Evolutionary conservation across 2,797 vertebrate species (phyloP).

Genomic region (Melanogrammus aeglefinus): DNA sequence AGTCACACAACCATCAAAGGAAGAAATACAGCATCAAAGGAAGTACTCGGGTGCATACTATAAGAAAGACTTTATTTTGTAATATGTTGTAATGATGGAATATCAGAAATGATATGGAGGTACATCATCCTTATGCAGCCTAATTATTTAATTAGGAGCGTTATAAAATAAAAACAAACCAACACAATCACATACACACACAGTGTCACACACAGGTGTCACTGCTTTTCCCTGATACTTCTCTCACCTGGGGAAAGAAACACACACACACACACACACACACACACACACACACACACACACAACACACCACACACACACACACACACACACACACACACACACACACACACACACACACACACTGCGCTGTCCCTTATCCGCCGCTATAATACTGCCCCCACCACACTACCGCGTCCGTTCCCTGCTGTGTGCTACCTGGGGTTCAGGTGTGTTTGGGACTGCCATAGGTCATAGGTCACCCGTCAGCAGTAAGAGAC

Average conservation of each 20-base stretch:
- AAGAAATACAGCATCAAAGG: too few species aligned
- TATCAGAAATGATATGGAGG: not conserved
- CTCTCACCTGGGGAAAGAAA: not conserved
- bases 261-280: not conserved
- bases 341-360: slow-evolving; percentile 13
- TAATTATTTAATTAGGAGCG: slow-evolving; percentile 23
- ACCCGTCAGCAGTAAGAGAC: slow-evolving; percentile 42
- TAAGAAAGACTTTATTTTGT: not conserved
- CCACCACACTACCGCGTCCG: not conserved
- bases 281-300: slow-evolving; percentile 5
- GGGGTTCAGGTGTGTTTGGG: slow-evolving; percentile 67
- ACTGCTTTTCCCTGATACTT: slow-evolving; percentile 11
- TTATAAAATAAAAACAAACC: slow-evolving; percentile 54
- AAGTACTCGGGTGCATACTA: too few species aligned
- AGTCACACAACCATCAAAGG: too few species aligned
- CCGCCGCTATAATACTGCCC: not conserved
- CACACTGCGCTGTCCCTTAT: slow-evolving; percentile 20
- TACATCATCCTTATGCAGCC: not conserved
- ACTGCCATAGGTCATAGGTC: slow-evolving; percentile 74
- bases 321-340: not conserved
- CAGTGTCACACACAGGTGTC: slow-evolving; percentile 41
- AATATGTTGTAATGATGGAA: not conserved
- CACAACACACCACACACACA: too few species aligned
- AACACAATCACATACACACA: slow-evolving; percentile 49
- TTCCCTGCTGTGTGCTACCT: slow-evolving; percentile 31